Conservation (phyloP, 2,888 invertebrate genomes). For the Lathronympha strigana region DNA sequence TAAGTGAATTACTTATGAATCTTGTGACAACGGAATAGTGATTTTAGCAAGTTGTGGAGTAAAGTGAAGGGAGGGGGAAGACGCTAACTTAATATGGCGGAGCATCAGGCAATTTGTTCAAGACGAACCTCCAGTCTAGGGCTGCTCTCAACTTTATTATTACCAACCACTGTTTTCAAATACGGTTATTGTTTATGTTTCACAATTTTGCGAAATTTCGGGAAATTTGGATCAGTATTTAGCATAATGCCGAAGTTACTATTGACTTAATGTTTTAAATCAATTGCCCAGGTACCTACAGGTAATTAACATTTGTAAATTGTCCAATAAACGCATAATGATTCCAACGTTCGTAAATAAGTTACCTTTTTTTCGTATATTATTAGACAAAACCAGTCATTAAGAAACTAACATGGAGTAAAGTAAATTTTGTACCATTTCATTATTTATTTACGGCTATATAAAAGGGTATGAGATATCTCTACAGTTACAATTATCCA, state of each 20-base stretch:
- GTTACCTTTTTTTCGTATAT: too few relatives aligned
- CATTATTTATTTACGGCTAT: too few relatives aligned
- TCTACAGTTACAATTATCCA: too few relatives aligned
- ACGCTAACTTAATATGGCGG: slow-evolving; percentile 80
- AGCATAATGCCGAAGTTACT: slow-evolving; percentile 6
- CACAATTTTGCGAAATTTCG: neutral
- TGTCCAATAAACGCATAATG: too few relatives aligned
- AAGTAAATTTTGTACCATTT: too few relatives aligned
- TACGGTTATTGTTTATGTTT: slow-evolving; percentile 11
- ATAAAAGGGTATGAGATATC: too few relatives aligned
- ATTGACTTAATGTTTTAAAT: slow-evolving; percentile 9
- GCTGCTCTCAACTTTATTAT: slow-evolving; percentile 54
- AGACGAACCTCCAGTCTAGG: slow-evolving; percentile 76
- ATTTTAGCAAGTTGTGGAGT: slow-evolving; percentile 56
- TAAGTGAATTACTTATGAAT: slow-evolving; percentile 63
- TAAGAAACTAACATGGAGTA: too few relatives aligned
- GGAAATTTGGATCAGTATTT: slow-evolving; percentile 1
- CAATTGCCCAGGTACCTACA: neutral
- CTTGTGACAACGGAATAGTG: slow-evolving; percentile 61
- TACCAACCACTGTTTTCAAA: slow-evolving; percentile 45
- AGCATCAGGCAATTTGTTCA: slow-evolving; percentile 82
- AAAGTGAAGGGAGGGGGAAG: slow-evolving; percentile 55
- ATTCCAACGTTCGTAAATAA: too few relatives aligned
- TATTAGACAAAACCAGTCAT: too few relatives aligned
- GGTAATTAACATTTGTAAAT: too few relatives aligned